Evolutionary conservation across 1,140 invertebrate species (phyloP).

Genomic region (Tribolium madens): DNA sequence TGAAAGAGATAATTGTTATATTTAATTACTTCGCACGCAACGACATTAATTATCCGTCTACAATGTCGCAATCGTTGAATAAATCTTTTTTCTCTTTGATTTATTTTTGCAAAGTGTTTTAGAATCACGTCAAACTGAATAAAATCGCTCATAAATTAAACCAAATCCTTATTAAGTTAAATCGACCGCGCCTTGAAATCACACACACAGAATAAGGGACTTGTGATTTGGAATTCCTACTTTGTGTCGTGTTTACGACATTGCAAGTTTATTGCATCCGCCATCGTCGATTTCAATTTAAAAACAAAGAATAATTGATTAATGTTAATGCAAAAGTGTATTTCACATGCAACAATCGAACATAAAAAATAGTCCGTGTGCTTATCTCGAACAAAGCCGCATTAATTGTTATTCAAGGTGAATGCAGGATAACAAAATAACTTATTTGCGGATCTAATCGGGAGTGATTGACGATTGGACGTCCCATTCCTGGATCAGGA

Average conservation of each 20-base stretch:
- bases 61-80: neutral
- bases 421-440: slow-evolving; percentile 17
- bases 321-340: slow-evolving; percentile 22
- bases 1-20: neutral
- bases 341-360: slow-evolving; percentile 17
- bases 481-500: neutral
- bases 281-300: slow-evolving; percentile 13
- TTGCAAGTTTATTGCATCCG: slow-evolving; percentile 30
- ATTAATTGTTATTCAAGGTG: slow-evolving; percentile 38
- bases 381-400: slow-evolving; percentile 23
- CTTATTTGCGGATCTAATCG: slow-evolving; percentile 17
- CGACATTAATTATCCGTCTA: neutral
- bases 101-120: neutral
- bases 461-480: slow-evolving; percentile 1
- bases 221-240: neutral
- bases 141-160: neutral
- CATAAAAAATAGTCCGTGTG: slow-evolving; percentile 26
- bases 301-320: slow-evolving; percentile 35
- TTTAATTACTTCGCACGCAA: neutral
- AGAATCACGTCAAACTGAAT: neutral
- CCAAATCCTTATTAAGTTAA: neutral
- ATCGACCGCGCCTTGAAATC: neutral
- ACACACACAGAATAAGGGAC: neutral
- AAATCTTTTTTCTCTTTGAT: neutral
- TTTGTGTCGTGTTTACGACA: slow-evolving; percentile 5